phyloP scores from a whole-genome alignment of 2,888 invertebrate species.

The Hirtodrosophila cameraria region DNA sequence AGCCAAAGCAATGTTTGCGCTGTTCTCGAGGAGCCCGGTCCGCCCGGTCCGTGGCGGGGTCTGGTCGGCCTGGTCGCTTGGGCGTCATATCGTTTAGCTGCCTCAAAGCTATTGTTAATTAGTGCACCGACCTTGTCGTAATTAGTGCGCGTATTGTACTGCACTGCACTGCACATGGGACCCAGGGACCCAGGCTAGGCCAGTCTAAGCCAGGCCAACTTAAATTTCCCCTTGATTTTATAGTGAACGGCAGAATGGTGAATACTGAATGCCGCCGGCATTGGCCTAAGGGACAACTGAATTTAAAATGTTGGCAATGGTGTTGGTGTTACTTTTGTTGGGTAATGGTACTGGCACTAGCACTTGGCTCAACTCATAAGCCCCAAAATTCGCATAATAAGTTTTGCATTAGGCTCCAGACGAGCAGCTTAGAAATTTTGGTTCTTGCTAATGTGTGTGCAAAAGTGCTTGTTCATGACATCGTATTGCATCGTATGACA shows the following conservation, averaged over 20 bases:
- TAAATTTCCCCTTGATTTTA: constrained; percentile 57
- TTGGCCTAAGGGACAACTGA: neutral
- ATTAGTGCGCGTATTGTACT: constrained; percentile 68
- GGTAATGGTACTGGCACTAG: constrained; percentile 7
- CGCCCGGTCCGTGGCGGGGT: too few relatives aligned
- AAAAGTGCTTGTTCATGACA: too few relatives aligned
- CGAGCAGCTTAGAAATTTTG: constrained; percentile 49
- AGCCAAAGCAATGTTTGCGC: constrained; percentile 26
- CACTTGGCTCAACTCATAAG: constrained; percentile 41
- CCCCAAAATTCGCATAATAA: constrained; percentile 63
- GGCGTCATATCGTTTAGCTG: constrained; percentile 66
- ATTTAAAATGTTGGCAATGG: neutral
- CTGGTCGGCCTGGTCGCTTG: constrained; percentile 7
- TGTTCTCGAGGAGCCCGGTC: constrained; percentile 1
- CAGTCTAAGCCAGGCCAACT: constrained; percentile 34
- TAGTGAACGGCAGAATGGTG: too few relatives aligned
- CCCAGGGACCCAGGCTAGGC: neutral
- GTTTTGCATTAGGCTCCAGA: constrained; percentile 52
- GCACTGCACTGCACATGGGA: constrained; percentile 18
- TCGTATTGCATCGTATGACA: too few relatives aligned
- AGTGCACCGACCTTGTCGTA: constrained; percentile 76
- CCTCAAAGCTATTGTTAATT: constrained; percentile 77
- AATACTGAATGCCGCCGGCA: constrained; percentile 45
- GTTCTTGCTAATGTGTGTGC: constrained; percentile 28
- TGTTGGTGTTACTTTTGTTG: constrained; percentile 9